Evolutionary conservation across 2,888 invertebrate genomes (phyloP).

Genomic region (Sminthurinus aureus): DNA sequence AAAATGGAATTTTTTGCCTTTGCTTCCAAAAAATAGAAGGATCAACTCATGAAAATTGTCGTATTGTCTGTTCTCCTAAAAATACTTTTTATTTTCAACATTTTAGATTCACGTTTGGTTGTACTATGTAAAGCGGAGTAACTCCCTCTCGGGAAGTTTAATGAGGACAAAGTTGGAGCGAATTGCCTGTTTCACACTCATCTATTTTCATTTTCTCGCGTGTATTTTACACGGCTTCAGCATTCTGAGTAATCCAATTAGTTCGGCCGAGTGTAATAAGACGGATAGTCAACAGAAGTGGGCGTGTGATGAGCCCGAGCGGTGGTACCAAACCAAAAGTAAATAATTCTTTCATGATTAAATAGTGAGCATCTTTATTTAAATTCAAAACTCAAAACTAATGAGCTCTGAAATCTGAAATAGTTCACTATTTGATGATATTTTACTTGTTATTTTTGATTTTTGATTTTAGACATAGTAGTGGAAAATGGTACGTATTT

Average conservation of each 20-base stretch:
- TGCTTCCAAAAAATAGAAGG: too few relatives aligned
- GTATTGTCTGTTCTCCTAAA: too few relatives aligned
- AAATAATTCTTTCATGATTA: neutral
- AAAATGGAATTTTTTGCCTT: neutral
- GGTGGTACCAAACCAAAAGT: slow-evolving; percentile 44
- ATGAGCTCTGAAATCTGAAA: too few relatives aligned
- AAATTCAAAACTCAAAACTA: too few relatives aligned
- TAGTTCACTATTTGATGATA: too few relatives aligned
- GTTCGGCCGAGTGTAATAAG: neutral
- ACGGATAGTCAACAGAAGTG: slow-evolving; percentile 8
- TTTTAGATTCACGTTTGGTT: slow-evolving; percentile 38
- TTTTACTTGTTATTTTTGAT: neutral
- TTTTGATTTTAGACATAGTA: neutral
- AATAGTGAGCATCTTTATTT: neutral
- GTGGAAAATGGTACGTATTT: neutral
- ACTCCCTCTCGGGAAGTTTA: slow-evolving; percentile 62
- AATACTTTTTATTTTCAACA: too few relatives aligned
- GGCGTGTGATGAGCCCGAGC: slow-evolving; percentile 20
- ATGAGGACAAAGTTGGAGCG: slow-evolving; percentile 40
- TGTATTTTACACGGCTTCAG: slow-evolving; percentile 38
- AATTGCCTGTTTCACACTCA: slow-evolving; percentile 35
- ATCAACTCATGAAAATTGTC: slow-evolving; percentile 1
- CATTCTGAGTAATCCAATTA: neutral
- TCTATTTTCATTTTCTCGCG: slow-evolving; percentile 44
- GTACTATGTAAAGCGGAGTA: slow-evolving; percentile 22